Evolutionary conservation across 2,797 vertebrate species (phyloP), one percentile per base, ranked within the genome.

Genomic region (Rhinella marina): DNA sequence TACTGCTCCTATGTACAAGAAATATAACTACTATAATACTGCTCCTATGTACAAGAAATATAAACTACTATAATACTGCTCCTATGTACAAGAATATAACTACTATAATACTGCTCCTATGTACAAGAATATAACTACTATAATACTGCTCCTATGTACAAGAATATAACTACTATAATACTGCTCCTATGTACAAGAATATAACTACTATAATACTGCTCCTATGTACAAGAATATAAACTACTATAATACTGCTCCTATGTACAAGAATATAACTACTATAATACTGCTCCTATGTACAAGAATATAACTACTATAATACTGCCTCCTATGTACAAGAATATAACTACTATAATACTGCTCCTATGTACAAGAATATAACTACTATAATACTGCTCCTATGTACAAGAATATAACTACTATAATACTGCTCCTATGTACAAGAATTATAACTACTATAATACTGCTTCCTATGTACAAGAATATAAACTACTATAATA

Each of bases 391-490:
- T 59, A 59, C 57, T 59, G 16, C 56, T 16, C 56, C 56, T 57
- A 57, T 57, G 14, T 57, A 57, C 56, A 57, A 57, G 56, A 57
- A 16, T 57, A 57, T 57, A 57, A 57, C 56, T 61, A 61, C 59
- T 61, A 61, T 61, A 57, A 61, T 61, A 61, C 17, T 61, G 19
- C 59, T 21, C 17, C 59, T 61, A 61, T 61, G 19, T 21, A 61
- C 59, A 61, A 64, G 61, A 64, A 64, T n/a, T 64, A 64, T 64
- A 64, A 64, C 61, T 64, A 64, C 61, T n/a, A 64, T 64, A 23
- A 64, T 64, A 64, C 23, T 23, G 16, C 57, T 27, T 29, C 66
- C 66, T 29, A 68, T 68, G 11, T 68, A 68, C 66, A 64, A 64
- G 61, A 64, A 64, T 23, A 23, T 64, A n/a, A 64, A 64, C 61